Percentiles rank a stretch among this genome's conserved stretches.
Conservation (phyloP, 2,797 vertebrate genomes). For the Perodicticus potto region DNA sequence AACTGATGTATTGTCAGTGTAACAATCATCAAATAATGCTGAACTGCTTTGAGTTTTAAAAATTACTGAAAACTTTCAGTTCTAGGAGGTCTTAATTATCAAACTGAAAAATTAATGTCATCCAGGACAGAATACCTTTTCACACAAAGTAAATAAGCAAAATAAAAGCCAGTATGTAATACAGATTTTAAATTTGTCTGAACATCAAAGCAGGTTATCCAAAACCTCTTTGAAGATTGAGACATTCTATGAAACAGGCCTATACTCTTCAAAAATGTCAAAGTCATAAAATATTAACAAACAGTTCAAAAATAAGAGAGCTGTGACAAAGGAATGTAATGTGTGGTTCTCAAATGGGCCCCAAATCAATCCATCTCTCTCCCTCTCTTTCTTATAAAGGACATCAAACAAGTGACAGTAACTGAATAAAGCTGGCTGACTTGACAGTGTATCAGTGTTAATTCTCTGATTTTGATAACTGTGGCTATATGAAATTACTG, state of each 20-base stretch:
- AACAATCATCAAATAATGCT: background rate
- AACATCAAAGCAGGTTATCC: background rate
- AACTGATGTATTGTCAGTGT: background rate
- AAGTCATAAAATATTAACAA: slow-evolving; percentile 41
- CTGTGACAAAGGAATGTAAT: background rate
- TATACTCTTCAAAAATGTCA: background rate
- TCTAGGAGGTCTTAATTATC: background rate
- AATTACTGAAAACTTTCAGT: background rate
- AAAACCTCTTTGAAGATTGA: background rate
- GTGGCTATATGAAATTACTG: background rate
- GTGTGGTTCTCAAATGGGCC: background rate
- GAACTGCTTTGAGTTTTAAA: background rate
- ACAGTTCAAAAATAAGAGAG: background rate
- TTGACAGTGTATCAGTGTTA: background rate
- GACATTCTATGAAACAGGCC: background rate
- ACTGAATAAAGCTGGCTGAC: background rate
- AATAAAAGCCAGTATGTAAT: slow-evolving; percentile 4
- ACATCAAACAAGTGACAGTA: background rate
- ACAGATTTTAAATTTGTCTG: slow-evolving; percentile 22
- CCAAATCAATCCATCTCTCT: background rate
- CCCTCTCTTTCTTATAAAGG: background rate
- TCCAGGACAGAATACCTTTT: background rate
- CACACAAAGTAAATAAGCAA: slow-evolving; percentile 39
- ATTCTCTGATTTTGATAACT: background rate
- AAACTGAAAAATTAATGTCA: slow-evolving; percentile 15